Evolutionary conservation across 2,888 invertebrate species (phyloP).

Genomic region (Chydorus sphaericus): DNA sequence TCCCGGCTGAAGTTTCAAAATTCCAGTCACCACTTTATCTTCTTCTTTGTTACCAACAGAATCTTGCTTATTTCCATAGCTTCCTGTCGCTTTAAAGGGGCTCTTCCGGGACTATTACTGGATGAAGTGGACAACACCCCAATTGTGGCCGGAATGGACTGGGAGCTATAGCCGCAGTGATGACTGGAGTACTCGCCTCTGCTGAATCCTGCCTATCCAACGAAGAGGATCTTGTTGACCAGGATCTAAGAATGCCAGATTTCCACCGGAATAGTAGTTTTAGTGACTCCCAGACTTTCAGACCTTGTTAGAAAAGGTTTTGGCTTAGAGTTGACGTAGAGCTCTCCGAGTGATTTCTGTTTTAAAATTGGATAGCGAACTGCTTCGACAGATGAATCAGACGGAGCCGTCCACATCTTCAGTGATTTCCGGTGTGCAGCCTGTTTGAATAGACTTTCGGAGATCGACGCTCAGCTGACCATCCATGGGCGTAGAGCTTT

Average conservation of each 20-base stretch:
- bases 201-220: background rate
- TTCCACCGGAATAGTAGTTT: background rate
- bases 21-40: slow-evolving; percentile 14
- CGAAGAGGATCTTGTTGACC: no score
- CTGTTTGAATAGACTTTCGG: slow-evolving; percentile 8
- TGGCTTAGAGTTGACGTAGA: slow-evolving; percentile 12
- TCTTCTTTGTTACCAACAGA: slow-evolving; percentile 17
- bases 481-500: slow-evolving; percentile 64
- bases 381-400: background rate
- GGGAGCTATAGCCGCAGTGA: background rate
- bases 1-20: slow-evolving; percentile 3
- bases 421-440: slow-evolving; percentile 1
- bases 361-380: slow-evolving; percentile 13
- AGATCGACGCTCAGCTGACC: slow-evolving; percentile 24
- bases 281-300: background rate
- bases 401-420: background rate
- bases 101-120: no score
- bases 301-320: slow-evolving; percentile 11
- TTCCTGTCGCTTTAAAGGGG: background rate
- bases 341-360: slow-evolving; percentile 16
- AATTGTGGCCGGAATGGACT: background rate
- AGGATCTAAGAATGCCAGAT: no score
- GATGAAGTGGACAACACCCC: background rate
- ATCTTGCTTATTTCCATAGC: background rate
- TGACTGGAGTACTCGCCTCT: background rate